Conservation (phyloP, 2,797 vertebrate species). For the Rhabdophis nuchalis region DNA sequence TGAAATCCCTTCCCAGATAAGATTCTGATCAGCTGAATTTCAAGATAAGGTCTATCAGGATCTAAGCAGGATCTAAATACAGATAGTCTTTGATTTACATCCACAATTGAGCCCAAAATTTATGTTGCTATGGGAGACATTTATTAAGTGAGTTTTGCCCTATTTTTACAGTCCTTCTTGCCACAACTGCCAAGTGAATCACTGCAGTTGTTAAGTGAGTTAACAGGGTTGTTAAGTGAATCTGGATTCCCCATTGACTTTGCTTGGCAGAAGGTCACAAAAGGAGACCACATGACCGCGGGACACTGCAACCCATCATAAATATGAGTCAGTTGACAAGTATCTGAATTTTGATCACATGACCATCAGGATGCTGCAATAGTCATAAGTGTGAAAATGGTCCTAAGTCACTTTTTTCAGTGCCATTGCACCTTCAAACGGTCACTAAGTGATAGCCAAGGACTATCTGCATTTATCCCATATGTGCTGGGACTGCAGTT, state of each 20-base stretch:
- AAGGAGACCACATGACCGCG: background rate
- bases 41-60: background rate
- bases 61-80: background rate
- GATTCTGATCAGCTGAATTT: background rate
- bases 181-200: no score
- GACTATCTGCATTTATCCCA: background rate
- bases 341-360: background rate
- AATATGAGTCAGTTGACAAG: background rate
- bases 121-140: background rate
- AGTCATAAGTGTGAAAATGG: background rate
- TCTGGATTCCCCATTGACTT: background rate
- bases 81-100: background rate
- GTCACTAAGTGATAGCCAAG: background rate
- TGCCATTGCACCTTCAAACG: background rate
- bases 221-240: background rate
- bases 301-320: background rate
- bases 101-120: background rate
- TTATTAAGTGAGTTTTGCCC: background rate
- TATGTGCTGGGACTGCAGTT: background rate
- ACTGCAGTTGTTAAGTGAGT: background rate
- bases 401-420: background rate
- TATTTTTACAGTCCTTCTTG: background rate
- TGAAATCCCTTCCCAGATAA: background rate
- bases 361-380: background rate
- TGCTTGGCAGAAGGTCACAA: background rate